Percentiles rank a stretch among this genome's conserved stretches.
Conservation (phyloP, 2,797 vertebrate species). For the Chelmon rostratus region DNA sequence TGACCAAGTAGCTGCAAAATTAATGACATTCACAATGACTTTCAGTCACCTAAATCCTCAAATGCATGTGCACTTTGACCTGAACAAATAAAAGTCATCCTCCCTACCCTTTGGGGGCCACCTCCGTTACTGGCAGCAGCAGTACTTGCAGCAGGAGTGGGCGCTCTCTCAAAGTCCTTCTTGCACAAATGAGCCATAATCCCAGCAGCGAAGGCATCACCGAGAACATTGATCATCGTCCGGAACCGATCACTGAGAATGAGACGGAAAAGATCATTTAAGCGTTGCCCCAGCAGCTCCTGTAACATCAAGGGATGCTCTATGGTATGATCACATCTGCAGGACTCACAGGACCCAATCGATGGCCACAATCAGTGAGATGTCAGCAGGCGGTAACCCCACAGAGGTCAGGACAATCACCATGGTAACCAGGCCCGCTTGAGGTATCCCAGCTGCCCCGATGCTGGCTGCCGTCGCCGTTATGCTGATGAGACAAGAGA, state of each 20-base stretch:
- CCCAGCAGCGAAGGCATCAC: conserved; percentile 91
- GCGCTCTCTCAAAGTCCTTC: conserved; percentile 84
- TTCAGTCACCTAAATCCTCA: no score
- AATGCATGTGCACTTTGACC: not conserved
- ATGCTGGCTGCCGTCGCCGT: conserved; percentile 93
- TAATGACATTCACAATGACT: no score
- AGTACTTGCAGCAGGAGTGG: not conserved
- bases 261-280: conserved; percentile 6
- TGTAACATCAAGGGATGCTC: not conserved
- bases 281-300: not conserved
- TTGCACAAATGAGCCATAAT: conserved; percentile 90
- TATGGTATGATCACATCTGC: not conserved
- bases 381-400: conserved; percentile 91
- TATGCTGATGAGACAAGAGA: conserved; percentile 81
- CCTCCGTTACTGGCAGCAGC: conserved; percentile 27
- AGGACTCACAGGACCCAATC: conserved; percentile 93
- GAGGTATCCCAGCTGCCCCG: conserved; percentile 92
- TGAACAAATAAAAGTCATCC: not conserved
- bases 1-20: no score
- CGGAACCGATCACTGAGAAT: conserved; percentile 88
- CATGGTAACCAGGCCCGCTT: conserved; percentile 93
- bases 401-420: conserved; percentile 93
- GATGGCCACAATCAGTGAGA: conserved; percentile 91
- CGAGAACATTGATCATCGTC: conserved; percentile 93
- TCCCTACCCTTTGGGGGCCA: conserved; percentile 73